Evolutionary conservation across 1,140 invertebrate species (phyloP).

Genomic region (Bombus superbus): DNA sequence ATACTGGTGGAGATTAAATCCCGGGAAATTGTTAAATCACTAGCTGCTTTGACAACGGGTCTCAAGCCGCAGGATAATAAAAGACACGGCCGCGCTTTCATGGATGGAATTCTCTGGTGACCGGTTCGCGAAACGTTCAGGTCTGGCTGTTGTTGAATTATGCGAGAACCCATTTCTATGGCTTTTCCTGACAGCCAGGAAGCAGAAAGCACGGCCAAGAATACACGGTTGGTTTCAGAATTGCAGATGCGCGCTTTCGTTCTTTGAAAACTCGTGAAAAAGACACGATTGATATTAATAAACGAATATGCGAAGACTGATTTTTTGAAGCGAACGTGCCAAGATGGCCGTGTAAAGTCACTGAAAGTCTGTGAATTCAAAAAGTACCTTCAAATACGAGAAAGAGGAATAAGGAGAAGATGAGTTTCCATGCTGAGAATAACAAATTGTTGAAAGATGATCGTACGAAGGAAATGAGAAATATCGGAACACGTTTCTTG

Average conservation of each 20-base stretch:
- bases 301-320: neutral
- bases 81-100: conserved; percentile 24
- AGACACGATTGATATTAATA: neutral
- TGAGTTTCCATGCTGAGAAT: neutral
- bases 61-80: conserved; percentile 31
- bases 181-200: neutral
- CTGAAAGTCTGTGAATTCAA: neutral
- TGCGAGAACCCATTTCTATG: conserved; percentile 4
- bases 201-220: neutral
- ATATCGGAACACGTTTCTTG: neutral
- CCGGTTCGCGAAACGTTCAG: conserved; percentile 4
- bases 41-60: conserved; percentile 34
- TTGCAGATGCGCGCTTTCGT: neutral
- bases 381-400: neutral
- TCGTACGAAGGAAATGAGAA: neutral
- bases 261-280: neutral
- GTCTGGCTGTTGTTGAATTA: conserved; percentile 46
- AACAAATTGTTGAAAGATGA: neutral
- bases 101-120: conserved; percentile 1
- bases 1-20: conserved; percentile 50
- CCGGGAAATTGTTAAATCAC: conserved; percentile 56
- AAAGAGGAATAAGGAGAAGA: neutral
- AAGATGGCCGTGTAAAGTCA: no score
- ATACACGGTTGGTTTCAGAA: neutral
- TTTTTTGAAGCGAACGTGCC: neutral